Evolutionary conservation across 2,797 vertebrate species (phyloP).

Genomic region (Mormyrops boulengeri): DNA sequence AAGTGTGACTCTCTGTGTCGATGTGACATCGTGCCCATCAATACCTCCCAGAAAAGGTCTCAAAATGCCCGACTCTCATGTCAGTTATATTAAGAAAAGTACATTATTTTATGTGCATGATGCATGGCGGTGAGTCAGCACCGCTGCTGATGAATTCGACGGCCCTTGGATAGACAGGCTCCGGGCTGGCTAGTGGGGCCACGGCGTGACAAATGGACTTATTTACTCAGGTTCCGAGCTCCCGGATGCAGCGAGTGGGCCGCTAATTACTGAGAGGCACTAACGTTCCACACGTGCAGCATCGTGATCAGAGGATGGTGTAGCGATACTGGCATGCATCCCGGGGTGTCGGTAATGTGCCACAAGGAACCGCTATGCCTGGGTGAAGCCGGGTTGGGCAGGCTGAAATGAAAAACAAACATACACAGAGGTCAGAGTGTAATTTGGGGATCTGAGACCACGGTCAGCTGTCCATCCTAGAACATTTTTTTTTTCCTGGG

Average conservation of each 20-base stretch:
- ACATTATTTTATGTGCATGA: conserved; percentile 33
- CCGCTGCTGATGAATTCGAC: neutral
- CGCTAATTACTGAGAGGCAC: conserved; percentile 35
- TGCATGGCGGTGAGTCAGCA: conserved; percentile 14
- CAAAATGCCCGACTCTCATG: neutral
- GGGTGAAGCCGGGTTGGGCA: neutral
- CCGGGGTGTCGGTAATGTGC: neutral
- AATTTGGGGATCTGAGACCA: neutral
- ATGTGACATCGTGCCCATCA: neutral
- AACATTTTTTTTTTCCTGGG: neutral
- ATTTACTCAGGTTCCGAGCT: conserved; percentile 26
- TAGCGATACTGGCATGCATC: conserved; percentile 23
- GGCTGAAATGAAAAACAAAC: neutral
- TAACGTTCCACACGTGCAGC: conserved; percentile 32
- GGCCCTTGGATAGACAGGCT: conserved; percentile 10
- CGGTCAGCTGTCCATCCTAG: neutral
- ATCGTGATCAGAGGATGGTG: conserved; percentile 22
- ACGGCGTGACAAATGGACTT: conserved; percentile 31
- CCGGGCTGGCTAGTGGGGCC: conserved; percentile 13
- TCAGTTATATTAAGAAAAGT: conserved; percentile 33
- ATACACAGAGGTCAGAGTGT: neutral
- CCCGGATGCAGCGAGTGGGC: conserved; percentile 18
- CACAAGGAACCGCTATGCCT: neutral
- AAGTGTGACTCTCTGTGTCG: neutral
- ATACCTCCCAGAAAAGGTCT: neutral